Conservation (phyloP, 2,888 invertebrate species). For the Drosophila anomelani region DNA sequence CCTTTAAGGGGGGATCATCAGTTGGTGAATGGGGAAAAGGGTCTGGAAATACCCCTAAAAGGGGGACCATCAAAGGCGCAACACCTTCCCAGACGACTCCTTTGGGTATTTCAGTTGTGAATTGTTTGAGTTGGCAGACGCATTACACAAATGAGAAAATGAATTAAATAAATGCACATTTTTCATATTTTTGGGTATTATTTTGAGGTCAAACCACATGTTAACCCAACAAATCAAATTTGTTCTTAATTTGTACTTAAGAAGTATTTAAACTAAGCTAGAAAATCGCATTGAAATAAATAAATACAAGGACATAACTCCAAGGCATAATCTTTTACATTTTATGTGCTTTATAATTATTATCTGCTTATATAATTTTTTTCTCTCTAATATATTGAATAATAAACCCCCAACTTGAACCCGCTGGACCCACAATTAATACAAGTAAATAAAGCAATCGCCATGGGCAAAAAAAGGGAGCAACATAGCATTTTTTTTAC, state of each 20-base stretch:
- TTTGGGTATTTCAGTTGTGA: slow-evolving; percentile 48
- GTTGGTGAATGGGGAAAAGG: not conserved
- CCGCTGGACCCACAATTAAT: slow-evolving; percentile 39
- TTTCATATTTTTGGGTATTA: slow-evolving; percentile 6
- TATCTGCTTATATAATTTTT: not conserved
- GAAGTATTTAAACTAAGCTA: not conserved
- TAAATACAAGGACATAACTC: not conserved
- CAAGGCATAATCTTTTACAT: not conserved
- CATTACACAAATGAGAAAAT: slow-evolving; percentile 65
- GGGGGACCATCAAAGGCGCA: slow-evolving; percentile 40
- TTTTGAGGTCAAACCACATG: not conserved
- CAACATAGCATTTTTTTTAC: slow-evolving; percentile 40
- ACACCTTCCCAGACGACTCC: slow-evolving; percentile 51
- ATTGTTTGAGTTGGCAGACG: slow-evolving; percentile 63
- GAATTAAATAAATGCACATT: slow-evolving; percentile 36
- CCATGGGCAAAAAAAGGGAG: slow-evolving; percentile 5
- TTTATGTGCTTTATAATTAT: not conserved
- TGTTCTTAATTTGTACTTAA: not conserved
- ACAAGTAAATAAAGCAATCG: slow-evolving; percentile 23
- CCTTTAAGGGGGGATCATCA: slow-evolving; percentile 45
- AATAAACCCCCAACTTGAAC: not conserved
- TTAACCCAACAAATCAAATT: not conserved
- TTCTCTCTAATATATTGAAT: not conserved
- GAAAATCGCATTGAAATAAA: not conserved
- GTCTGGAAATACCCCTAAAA: not conserved